A percentile compares a stretch with the other conserved stretches of the same genome.
phyloP scores from a whole-genome alignment of 2,888 invertebrate species.

The Melikaiella ostensackeni region DNA sequence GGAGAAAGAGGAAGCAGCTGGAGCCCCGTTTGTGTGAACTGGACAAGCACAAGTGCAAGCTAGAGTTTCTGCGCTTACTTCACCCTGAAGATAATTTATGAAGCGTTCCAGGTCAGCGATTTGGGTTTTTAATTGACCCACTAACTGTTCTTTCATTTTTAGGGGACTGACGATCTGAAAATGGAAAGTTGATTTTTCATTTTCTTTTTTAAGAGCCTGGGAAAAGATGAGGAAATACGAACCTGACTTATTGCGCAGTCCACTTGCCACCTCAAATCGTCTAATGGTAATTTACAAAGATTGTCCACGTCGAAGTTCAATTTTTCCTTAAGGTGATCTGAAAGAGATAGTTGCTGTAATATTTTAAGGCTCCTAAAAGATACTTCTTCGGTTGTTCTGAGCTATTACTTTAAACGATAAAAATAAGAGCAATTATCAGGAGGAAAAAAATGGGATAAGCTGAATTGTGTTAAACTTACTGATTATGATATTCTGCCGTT shows the following conservation, averaged over 20 bases:
- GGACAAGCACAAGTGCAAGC: slow-evolving; percentile 79
- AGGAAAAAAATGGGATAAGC: not conserved
- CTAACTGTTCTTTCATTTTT: slow-evolving; percentile 97
- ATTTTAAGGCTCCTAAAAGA: too few relatives aligned
- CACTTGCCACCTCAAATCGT: slow-evolving; percentile 92
- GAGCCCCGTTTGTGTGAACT: slow-evolving; percentile 68
- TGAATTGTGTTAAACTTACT: slow-evolving; percentile 70
- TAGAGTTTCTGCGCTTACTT: slow-evolving; percentile 78
- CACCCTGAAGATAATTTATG: slow-evolving; percentile 95
- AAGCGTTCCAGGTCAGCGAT: slow-evolving; percentile 98
- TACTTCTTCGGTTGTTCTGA: too few relatives aligned
- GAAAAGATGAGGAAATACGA: slow-evolving; percentile 46
- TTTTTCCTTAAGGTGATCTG: slow-evolving; percentile 89
- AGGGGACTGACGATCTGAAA: slow-evolving; percentile 91
- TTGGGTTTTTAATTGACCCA: slow-evolving; percentile 96
- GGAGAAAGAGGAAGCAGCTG: slow-evolving; percentile 57
- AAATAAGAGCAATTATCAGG: not conserved
- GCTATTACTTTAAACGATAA: too few relatives aligned
- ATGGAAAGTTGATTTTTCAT: slow-evolving; percentile 20
- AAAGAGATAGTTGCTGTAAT: slow-evolving; percentile 46
- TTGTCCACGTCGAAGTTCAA: slow-evolving; percentile 93
- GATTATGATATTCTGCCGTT: slow-evolving; percentile 93
- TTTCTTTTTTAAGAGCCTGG: not conserved
- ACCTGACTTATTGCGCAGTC: slow-evolving; percentile 92
- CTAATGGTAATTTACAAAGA: slow-evolving; percentile 85